Evolutionary conservation across 2,797 vertebrate genomes (phyloP).

Genomic region (Tragelaphus oryx): DNA sequence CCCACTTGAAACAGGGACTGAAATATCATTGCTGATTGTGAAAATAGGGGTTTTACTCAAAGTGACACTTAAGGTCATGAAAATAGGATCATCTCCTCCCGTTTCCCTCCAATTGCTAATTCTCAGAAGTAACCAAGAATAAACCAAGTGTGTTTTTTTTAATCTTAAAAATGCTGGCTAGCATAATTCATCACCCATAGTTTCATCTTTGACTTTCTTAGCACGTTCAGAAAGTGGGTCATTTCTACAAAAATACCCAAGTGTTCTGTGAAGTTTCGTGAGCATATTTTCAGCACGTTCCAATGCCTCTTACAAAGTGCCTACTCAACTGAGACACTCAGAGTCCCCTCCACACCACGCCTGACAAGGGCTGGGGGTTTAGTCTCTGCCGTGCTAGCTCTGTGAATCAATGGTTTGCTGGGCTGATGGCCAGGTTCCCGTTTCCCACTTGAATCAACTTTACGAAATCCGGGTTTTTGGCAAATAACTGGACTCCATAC

Average conservation of each 20-base stretch:
- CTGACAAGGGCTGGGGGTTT: not conserved
- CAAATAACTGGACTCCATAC: not conserved
- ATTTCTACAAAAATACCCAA: not conserved
- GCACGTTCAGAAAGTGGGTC: not conserved
- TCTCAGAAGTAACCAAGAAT: not conserved
- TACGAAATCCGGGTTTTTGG: too few relatives aligned
- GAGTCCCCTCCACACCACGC: fast-evolving
- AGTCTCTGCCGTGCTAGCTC: not conserved
- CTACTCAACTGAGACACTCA: fast-evolving
- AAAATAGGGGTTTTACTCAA: too few relatives aligned
- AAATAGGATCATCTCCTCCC: not conserved
- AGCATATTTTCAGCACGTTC: not conserved
- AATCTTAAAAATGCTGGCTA: not conserved
- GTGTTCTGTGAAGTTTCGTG: not conserved
- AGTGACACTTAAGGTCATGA: not conserved
- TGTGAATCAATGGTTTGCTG: not conserved
- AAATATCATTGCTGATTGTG: fast-evolving
- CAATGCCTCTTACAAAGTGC: not conserved
- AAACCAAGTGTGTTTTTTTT: fast-evolving
- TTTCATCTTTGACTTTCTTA: not conserved
- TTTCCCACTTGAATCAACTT: not conserved
- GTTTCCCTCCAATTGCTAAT: not conserved
- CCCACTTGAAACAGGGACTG: not conserved
- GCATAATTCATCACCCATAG: not conserved
- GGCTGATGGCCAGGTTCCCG: not conserved